Base-by-base conservation (phyloP, 2,888 invertebrate genomes). In the Lomographa bimaculata region DNA sequence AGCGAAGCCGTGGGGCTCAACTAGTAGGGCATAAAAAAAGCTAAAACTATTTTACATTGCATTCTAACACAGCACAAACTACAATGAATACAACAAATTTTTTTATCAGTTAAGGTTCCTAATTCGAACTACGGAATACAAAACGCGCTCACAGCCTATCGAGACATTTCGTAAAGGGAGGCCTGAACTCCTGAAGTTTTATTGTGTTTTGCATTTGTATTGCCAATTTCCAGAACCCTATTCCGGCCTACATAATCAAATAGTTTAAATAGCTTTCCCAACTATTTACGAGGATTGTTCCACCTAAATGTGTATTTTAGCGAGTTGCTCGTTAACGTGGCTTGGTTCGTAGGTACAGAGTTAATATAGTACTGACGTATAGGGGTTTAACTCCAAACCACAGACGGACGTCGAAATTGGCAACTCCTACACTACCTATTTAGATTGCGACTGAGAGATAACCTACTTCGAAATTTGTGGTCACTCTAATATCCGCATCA, bases 381-480 rank as follows among this genome's bases (percentile, higher is more conserved):
- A 28, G 16, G 18, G 27, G 20, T 25, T 35, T 11, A 30, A 30
- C 29, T 25, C 21, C 14, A 37, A 49, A 44, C 40, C 32, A 30
- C 24, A 34, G 6, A 14, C 11, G 5, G 6, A 14, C 20, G 10
- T 14, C 16, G 11, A 42, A 46, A 47, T 50, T 42, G 49, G 35
- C 32, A 33, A 35, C 34, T 42, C 24, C 26, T 23, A 44, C 40
- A 30, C 40, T 37, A 37, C 26, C 30, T 27, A 46, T 49, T n/a
- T 48, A 48, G 48, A 46, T 48, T 41, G 40, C 35, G 33, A 32
- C 24, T 8, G 6, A 32, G 27, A 39, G 44, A 46, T 46, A 48
- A 41, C 38, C 35, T 39, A 39, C 30, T 52, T 48, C 38, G 24
- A 34, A 19, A 34, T 34, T 43, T 38, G 30, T 19, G 40, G 39